phyloP scores from a whole-genome alignment of 2,888 invertebrate genomes.

The Melanophora roralis region DNA sequence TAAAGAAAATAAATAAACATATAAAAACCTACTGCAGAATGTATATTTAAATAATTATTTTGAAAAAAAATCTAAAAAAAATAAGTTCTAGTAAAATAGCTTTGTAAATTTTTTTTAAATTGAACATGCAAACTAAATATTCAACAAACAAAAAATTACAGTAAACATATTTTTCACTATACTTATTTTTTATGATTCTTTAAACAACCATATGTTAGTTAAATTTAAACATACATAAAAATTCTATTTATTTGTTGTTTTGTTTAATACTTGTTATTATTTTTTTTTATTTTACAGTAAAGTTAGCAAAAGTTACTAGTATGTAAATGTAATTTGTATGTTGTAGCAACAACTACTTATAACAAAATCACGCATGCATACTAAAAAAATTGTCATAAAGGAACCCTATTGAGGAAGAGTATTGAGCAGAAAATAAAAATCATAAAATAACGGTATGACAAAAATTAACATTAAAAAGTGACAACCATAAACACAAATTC shows the following conservation, averaged over 20 bases:
- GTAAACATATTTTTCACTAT: too few relatives aligned
- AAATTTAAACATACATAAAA: not conserved
- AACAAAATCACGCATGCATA: conserved; percentile 48
- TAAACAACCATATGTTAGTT: conserved; percentile 40
- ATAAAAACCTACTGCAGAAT: too few relatives aligned
- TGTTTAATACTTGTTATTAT: not conserved
- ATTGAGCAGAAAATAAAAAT: not conserved
- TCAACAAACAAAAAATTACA: too few relatives aligned
- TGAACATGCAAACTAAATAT: too few relatives aligned
- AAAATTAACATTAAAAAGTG: conserved; percentile 8
- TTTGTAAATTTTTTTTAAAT: too few relatives aligned
- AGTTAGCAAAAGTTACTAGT: not conserved
- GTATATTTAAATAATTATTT: too few relatives aligned
- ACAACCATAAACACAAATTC: conserved; percentile 41
- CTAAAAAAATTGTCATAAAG: not conserved
- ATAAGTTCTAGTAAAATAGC: too few relatives aligned
- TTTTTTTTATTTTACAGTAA: conserved; percentile 8
- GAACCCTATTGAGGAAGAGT: not conserved
- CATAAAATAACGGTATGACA: conserved; percentile 22
- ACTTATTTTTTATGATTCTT: too few relatives aligned
- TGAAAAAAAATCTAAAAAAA: too few relatives aligned
- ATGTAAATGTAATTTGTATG: conserved; percentile 40
- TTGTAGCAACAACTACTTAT: conserved; percentile 43
- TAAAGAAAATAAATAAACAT: too few relatives aligned
- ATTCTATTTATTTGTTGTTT: not conserved